Evolutionary conservation across 2,113 vertebrate species (phyloP).

Genomic region (Chionodraco myersi): DNA sequence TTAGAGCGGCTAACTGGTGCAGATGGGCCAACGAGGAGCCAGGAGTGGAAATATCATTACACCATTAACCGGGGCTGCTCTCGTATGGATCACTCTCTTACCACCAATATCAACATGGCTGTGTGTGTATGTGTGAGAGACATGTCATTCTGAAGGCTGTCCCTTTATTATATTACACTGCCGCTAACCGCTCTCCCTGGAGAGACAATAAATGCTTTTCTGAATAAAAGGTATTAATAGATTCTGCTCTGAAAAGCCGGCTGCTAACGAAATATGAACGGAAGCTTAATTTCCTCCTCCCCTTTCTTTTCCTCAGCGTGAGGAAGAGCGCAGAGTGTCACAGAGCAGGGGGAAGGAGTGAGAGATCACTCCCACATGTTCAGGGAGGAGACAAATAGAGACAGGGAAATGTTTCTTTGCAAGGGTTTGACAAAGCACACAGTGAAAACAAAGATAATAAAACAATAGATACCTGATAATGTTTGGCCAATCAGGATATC

Average conservation of each 20-base stretch:
- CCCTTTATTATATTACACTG: conserved; percentile 23
- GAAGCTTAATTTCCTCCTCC: conserved; percentile 50
- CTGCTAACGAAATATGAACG: conserved; percentile 55
- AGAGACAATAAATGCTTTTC: conserved; percentile 33
- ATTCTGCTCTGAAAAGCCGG: conserved; percentile 47
- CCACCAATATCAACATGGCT: conserved; percentile 31
- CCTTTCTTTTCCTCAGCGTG: conserved; percentile 29
- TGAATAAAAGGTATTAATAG: conserved; percentile 52
- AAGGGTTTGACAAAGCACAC: background rate
- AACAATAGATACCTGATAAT: too few species aligned
- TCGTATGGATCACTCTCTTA: conserved; percentile 54
- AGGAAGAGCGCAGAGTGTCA: conserved; percentile 44
- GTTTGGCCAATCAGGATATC: background rate
- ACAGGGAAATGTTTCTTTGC: conserved; percentile 18
- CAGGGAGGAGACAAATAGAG: conserved; percentile 36
- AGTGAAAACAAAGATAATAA: background rate
- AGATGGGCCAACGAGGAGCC: conserved; percentile 69
- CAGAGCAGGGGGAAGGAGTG: conserved; percentile 31
- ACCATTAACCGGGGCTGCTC: conserved; percentile 60
- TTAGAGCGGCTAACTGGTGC: conserved; percentile 80
- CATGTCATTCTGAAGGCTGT: conserved; percentile 8
- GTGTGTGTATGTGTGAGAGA: conserved; percentile 33
- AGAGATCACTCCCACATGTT: conserved; percentile 43
- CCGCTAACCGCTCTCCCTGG: background rate
- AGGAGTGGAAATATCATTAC: conserved; percentile 76